These are phyloP conservation scores for Noctua janthina DNA, from an alignment of 2,888 invertebrate genomes.

Conservation along the genomic window DNA sequence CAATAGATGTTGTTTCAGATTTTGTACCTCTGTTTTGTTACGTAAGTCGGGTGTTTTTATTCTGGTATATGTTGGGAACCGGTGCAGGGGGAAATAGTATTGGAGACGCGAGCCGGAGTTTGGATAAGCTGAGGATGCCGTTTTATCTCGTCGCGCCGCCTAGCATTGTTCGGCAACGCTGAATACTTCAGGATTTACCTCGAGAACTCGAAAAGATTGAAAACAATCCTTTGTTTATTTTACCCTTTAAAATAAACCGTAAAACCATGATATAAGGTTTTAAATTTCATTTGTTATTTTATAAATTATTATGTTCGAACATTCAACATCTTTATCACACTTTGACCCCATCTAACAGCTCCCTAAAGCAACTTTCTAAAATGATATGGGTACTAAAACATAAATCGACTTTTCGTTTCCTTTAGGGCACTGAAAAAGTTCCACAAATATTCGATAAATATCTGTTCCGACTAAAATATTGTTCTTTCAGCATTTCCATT, in stretches of 20 bases:
- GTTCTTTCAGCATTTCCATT: slow-evolving; percentile 61
- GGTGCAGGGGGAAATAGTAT: slow-evolving; percentile 36
- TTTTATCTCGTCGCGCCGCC: slow-evolving; percentile 37
- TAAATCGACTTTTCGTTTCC: slow-evolving; percentile 50
- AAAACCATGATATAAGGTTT: too few relatives aligned
- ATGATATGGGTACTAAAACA: slow-evolving; percentile 50
- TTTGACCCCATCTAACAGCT: slow-evolving; percentile 3
- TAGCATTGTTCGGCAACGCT: slow-evolving; percentile 21
- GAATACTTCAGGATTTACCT: slow-evolving; percentile 27
- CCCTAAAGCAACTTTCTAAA: slow-evolving; percentile 32
- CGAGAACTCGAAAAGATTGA: slow-evolving; percentile 28
- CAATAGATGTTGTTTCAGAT: slow-evolving; percentile 49
- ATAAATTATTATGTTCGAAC: neutral
- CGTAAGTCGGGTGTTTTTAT: slow-evolving; percentile 14
- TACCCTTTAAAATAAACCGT: neutral
- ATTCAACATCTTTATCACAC: neutral
- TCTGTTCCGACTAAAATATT: slow-evolving; percentile 60
- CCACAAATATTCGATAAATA: slow-evolving; percentile 59
- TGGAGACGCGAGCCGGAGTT: slow-evolving; percentile 36
- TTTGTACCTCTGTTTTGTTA: slow-evolving; percentile 31
- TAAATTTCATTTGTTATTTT: neutral
- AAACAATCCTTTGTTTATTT: neutral
- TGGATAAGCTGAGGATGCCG: slow-evolving; percentile 44
- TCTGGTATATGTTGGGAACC: slow-evolving; percentile 59
- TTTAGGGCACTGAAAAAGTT: slow-evolving; percentile 55